phyloP scores from a whole-genome alignment of 2,888 invertebrate species.

The Carcina quercana region DNA sequence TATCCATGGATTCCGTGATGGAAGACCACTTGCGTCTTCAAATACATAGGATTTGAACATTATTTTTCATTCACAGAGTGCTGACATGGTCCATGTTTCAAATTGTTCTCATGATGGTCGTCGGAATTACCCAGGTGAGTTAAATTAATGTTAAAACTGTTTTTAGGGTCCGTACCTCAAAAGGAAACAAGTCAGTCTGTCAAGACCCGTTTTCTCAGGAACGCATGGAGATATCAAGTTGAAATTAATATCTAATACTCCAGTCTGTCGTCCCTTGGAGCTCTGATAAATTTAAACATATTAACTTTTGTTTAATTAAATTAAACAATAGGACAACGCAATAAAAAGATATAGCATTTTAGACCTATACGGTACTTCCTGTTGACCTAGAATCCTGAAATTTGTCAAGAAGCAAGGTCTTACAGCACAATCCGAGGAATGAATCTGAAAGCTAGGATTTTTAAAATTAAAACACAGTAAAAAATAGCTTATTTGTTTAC shows the following conservation, averaged over 20 bases:
- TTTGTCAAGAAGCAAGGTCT: too few relatives aligned
- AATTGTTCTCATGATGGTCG: conserved; percentile 42
- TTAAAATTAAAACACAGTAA: too few relatives aligned
- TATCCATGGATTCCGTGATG: too few relatives aligned
- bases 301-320: neutral
- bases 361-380: too few relatives aligned
- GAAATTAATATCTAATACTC: neutral
- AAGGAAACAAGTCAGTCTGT: neutral
- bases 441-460: too few relatives aligned
- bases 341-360: too few relatives aligned
- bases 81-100: conserved; percentile 49
- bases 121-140: conserved; percentile 50
- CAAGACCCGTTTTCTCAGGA: too few relatives aligned
- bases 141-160: neutral
- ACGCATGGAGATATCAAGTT: too few relatives aligned
- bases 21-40: neutral
- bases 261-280: neutral
- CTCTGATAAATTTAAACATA: neutral
- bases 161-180: neutral
- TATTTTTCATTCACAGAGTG: conserved; percentile 31
- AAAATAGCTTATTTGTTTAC: too few relatives aligned
- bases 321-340: too few relatives aligned
- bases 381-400: too few relatives aligned
- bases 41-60: neutral
- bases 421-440: too few relatives aligned